A percentile compares a stretch with the other conserved stretches of the same genome.
These are phyloP conservation scores for Cephus spinipes DNA, from an alignment of 2,888 invertebrate species.

Conservation along the genomic window DNA sequence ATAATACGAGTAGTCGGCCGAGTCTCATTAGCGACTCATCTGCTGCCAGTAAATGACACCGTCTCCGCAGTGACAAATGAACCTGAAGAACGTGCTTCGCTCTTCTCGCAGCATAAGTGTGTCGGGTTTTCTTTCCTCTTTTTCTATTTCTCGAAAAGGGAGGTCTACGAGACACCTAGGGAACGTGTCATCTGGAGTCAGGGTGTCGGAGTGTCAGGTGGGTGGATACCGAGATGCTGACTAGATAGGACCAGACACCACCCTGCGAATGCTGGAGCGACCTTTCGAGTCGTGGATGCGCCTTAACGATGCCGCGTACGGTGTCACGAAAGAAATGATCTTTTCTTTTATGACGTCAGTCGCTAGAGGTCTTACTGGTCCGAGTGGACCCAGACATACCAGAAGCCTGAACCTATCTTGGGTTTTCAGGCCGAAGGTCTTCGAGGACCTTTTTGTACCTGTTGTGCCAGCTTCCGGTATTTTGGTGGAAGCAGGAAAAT, in stretches of 20 bases:
- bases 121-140: neutral
- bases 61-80: neutral
- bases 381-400: neutral
- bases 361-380: neutral
- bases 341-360: neutral
- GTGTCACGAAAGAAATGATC: neutral
- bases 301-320: neutral
- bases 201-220: neutral
- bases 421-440: neutral
- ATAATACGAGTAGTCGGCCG: slow-evolving; percentile 27
- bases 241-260: neutral
- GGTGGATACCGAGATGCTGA: neutral
- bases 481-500: slow-evolving; percentile 34
- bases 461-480: slow-evolving; percentile 42
- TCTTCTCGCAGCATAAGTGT: neutral
- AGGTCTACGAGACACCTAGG: neutral
- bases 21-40: slow-evolving; percentile 50
- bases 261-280: neutral
- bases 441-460: slow-evolving; percentile 23
- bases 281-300: neutral
- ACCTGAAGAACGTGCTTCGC: neutral
- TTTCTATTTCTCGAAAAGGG: neutral
- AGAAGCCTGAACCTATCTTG: neutral
- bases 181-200: neutral
- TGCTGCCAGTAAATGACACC: slow-evolving; percentile 30